Evolutionary conservation across 2,797 vertebrate genomes (phyloP).

Genomic region (Myiotriccus ornatus): DNA sequence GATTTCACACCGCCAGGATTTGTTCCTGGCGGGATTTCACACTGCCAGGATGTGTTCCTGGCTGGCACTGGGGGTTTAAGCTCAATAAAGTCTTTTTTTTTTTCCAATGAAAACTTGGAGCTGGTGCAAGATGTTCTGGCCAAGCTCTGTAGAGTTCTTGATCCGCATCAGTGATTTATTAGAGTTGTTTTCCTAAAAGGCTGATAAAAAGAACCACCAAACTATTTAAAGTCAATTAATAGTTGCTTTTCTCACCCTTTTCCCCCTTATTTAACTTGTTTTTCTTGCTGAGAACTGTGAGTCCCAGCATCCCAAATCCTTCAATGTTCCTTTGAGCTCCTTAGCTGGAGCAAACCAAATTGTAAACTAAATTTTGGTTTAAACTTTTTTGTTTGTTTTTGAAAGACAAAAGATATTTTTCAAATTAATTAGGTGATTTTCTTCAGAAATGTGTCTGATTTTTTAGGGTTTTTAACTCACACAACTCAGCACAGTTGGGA

Average conservation of each 20-base stretch:
- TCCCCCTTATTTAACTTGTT: neutral
- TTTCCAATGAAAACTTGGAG: neutral
- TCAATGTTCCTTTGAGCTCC: neutral
- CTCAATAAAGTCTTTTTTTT: neutral
- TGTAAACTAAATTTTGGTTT: neutral
- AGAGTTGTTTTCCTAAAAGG: neutral
- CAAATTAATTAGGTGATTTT: neutral
- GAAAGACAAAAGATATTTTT: neutral
- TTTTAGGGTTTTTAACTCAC: neutral
- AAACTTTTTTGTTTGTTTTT: neutral
- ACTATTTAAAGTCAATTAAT: neutral
- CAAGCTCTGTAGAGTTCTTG: neutral
- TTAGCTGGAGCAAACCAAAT: neutral
- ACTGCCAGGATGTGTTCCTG: neutral
- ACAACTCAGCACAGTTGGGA: fast-evolving
- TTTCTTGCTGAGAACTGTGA: neutral
- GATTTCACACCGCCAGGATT: neutral
- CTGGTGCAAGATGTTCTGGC: neutral
- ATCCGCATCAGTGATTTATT: neutral
- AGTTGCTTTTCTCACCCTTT: neutral
- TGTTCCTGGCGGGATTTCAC: neutral
- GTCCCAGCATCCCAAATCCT: neutral
- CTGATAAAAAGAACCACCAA: neutral
- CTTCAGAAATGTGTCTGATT: neutral
- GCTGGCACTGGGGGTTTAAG: neutral